A percentile compares a stretch with the other conserved stretches of the same genome.
These are phyloP conservation scores for Catharus fuscescens DNA, from an alignment of 2,113 vertebrate genomes.

Conservation along the genomic window DNA sequence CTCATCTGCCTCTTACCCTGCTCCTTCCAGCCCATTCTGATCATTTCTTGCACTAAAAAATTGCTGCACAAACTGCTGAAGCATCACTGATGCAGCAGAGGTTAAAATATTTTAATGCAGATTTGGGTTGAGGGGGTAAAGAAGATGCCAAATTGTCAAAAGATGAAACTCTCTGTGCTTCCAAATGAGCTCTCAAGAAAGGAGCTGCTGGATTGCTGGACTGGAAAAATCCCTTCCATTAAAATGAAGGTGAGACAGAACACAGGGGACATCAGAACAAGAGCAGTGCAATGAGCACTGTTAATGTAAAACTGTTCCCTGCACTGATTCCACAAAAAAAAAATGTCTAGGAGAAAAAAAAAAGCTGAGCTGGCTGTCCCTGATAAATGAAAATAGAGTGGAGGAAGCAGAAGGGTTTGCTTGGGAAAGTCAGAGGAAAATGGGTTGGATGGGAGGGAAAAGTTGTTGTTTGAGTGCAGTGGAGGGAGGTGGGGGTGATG, in stretches of 20 bases:
- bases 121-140: not conserved
- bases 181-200: conserved; percentile 32
- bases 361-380: not conserved
- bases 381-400: not conserved
- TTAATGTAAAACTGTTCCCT: not conserved
- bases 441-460: not conserved
- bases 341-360: not conserved
- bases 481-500: not conserved
- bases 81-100: not conserved
- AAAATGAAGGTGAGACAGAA: not conserved
- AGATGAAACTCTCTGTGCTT: not conserved
- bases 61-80: not conserved
- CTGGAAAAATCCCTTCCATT: not conserved
- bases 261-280: not conserved
- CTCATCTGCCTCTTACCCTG: not conserved
- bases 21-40: not conserved
- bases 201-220: not conserved
- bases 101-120: not conserved
- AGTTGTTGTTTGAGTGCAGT: not conserved
- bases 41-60: not conserved
- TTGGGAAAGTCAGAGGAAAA: conserved; percentile 29
- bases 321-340: not conserved
- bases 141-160: conserved; percentile 6
- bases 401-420: conserved; percentile 17
- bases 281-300: not conserved